Evolutionary conservation across 2,113 vertebrate species (phyloP).

Genomic region (Pomatorhinus ruficollis): DNA sequence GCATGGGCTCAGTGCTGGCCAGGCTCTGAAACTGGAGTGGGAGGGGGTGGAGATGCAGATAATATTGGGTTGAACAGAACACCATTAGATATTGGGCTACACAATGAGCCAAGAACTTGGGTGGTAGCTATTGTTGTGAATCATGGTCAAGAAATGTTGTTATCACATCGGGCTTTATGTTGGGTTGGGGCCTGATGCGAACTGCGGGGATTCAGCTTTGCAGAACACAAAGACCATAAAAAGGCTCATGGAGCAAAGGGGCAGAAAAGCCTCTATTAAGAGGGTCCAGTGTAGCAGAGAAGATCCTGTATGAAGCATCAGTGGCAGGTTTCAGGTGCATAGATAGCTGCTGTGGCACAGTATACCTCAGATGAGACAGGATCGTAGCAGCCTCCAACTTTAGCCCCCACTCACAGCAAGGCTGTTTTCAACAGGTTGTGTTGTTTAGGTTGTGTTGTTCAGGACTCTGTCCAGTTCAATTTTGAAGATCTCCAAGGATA

Average conservation of each 20-base stretch:
- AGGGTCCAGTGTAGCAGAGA: neutral
- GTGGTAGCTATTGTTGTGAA: conserved; percentile 59
- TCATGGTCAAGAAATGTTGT: conserved; percentile 45
- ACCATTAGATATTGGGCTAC: neutral
- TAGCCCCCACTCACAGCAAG: neutral
- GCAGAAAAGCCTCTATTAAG: neutral
- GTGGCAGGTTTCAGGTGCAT: neutral
- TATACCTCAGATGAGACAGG: neutral
- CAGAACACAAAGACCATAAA: neutral
- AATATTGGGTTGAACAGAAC: neutral
- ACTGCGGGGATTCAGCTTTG: neutral
- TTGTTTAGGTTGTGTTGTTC: neutral
- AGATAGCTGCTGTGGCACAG: neutral
- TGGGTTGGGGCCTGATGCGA: neutral
- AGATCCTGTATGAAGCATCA: neutral
- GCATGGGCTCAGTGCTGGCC: neutral
- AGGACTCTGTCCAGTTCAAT: neutral
- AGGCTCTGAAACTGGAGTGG: neutral
- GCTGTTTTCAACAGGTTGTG: neutral
- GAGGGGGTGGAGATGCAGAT: neutral
- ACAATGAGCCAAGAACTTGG: conserved; percentile 31
- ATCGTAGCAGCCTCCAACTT: neutral
- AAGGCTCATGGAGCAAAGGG: neutral
- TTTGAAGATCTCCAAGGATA: neutral
- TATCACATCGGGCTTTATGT: conserved; percentile 17